A percentile compares a stretch with the other conserved stretches of the same genome.
These are phyloP conservation scores for Lathronympha strigana DNA, from an alignment of 2,888 invertebrate species.

Conservation along the genomic window DNA sequence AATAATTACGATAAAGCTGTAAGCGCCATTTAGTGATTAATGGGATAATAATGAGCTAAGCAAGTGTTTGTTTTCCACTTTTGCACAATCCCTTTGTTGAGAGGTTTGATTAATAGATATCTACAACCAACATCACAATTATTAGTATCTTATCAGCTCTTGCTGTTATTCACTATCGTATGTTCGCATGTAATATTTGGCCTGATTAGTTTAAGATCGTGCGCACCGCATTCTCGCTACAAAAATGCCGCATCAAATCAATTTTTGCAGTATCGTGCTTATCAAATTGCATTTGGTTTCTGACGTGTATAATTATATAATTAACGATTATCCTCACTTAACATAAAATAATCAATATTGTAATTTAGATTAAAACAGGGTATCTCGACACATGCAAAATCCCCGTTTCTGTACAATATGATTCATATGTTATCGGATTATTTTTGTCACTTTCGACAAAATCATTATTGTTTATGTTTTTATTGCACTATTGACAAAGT, in stretches of 20 bases:
- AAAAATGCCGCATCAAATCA: neutral
- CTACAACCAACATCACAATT: no score
- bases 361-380: neutral
- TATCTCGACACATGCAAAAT: neutral
- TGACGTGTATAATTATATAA: neutral
- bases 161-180: neutral
- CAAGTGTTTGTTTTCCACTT: constrained; percentile 37
- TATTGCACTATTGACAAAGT: no score
- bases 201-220: no score
- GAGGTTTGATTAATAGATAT: no score
- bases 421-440: no score
- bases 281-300: neutral
- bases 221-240: no score
- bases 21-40: neutral
- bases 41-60: constrained; percentile 32
- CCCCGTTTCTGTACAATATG: no score
- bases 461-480: no score
- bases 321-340: neutral
- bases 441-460: no score
- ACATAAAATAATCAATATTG: neutral
- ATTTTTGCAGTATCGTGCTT: neutral
- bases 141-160: neutral
- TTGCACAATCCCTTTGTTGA: constrained; percentile 24
- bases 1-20: neutral
- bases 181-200: neutral